Evolutionary conservation across 2,797 vertebrate species (phyloP).

Genomic region (Cygnus olor): DNA sequence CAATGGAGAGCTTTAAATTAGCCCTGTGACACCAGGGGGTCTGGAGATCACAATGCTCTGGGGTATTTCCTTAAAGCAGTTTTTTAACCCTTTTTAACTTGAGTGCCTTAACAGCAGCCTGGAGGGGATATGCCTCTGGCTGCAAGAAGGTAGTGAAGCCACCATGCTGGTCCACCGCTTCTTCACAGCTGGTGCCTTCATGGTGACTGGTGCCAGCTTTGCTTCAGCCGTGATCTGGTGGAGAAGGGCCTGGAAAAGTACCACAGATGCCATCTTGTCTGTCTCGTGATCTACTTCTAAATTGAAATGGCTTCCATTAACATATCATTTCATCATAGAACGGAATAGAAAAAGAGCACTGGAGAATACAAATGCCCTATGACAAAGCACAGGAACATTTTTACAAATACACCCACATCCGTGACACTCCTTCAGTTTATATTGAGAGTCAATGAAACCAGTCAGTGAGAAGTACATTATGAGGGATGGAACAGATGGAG

Average conservation of each 20-base stretch:
- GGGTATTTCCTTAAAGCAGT: not conserved
- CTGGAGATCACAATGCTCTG: not conserved
- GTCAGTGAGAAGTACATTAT: not conserved
- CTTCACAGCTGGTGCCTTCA: not conserved
- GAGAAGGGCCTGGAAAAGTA: not conserved
- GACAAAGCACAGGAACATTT: not conserved
- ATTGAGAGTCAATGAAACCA: not conserved
- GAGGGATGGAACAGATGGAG: not conserved
- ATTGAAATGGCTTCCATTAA: not conserved
- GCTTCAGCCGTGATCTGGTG: not conserved
- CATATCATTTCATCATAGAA: not conserved
- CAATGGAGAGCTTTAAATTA: not conserved
- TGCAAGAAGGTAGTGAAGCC: not conserved
- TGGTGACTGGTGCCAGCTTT: not conserved
- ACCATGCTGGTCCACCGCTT: not conserved
- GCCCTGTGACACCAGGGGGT: not conserved
- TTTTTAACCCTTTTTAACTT: not conserved
- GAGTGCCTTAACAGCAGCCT: not conserved
- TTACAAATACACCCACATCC: not conserved
- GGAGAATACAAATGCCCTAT: not conserved
- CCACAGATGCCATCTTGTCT: not conserved
- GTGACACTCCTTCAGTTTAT: not conserved
- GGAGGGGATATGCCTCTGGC: not conserved
- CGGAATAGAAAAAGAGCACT: not conserved
- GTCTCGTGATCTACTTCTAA: not conserved